Evolutionary conservation across 2,113 vertebrate species (phyloP).

Genomic region (Nibea albiflora): DNA sequence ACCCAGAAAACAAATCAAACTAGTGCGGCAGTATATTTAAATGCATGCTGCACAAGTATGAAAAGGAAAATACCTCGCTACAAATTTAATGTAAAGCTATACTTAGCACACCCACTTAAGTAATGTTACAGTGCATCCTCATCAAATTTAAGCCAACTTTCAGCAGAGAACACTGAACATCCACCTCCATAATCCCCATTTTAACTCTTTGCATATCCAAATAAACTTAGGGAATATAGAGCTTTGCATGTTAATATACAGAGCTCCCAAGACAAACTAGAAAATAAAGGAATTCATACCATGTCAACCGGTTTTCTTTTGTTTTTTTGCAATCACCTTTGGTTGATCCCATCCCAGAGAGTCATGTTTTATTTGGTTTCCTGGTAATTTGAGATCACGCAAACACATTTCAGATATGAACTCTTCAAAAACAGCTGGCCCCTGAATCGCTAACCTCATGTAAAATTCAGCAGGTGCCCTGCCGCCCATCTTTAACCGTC

Average conservation of each 20-base stretch:
- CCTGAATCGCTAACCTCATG: background rate
- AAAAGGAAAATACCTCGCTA: background rate
- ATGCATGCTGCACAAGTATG: background rate
- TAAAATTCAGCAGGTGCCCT: constrained; percentile 28
- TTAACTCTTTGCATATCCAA: background rate
- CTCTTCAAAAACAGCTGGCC: background rate
- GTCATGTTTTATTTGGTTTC: background rate
- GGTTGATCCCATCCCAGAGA: background rate
- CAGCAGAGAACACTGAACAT: background rate
- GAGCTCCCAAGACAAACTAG: background rate
- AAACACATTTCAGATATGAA: background rate
- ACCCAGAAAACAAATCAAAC: constrained; percentile 20
- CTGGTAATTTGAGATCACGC: background rate
- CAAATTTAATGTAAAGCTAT: background rate
- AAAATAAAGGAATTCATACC: background rate
- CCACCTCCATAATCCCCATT: background rate
- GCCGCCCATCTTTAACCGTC: background rate
- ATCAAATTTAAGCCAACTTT: no score
- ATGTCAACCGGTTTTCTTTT: background rate
- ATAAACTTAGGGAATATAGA: background rate
- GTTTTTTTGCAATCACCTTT: background rate
- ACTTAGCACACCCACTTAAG: background rate
- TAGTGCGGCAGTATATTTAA: background rate
- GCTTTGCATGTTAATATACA: background rate
- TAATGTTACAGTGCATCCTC: background rate